A percentile compares a stretch with the other conserved stretches of the same genome.
These are phyloP conservation scores for Aplidium turbinatum DNA, from an alignment of 23 tunicate species.

Conservation along the genomic window DNA sequence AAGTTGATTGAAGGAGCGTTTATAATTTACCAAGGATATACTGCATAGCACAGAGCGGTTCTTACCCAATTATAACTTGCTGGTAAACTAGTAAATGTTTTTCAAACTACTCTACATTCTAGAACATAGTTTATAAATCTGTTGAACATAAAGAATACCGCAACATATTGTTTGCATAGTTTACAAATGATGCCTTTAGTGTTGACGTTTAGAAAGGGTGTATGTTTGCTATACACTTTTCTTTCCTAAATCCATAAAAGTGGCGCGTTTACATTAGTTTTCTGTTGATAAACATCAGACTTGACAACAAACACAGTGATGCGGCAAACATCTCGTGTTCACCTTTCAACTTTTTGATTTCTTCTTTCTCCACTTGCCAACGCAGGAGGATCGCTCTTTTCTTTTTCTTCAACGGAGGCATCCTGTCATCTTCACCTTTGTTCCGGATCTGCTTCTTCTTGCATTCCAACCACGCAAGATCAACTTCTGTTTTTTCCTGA, in stretches of 20 bases:
- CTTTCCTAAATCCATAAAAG: neutral
- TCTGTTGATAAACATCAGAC: neutral
- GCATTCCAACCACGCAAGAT: slow-evolving; percentile 72
- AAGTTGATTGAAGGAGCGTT: neutral
- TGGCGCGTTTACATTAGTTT: neutral
- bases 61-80: neutral
- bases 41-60: neutral
- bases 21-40: neutral
- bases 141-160: neutral
- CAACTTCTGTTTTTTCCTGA: slow-evolving; percentile 82
- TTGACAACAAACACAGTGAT: neutral
- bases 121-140: slow-evolving; percentile 1
- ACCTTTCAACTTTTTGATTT: slow-evolving; percentile 81
- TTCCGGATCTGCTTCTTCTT: slow-evolving; percentile 45
- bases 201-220: neutral
- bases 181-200: neutral
- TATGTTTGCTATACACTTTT: neutral
- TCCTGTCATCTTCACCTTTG: slow-evolving; percentile 85
- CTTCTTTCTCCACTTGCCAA: slow-evolving; percentile 74
- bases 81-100: neutral
- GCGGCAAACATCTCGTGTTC: neutral
- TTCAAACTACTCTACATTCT: neutral
- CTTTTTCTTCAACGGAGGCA: slow-evolving; percentile 86
- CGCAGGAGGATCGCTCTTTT: slow-evolving; percentile 67
- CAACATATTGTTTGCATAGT: too few species aligned